A percentile compares a stretch with the other conserved stretches of the same genome.
phyloP scores from a whole-genome alignment of 2,113 vertebrate species.

The Cacatua alba region DNA sequence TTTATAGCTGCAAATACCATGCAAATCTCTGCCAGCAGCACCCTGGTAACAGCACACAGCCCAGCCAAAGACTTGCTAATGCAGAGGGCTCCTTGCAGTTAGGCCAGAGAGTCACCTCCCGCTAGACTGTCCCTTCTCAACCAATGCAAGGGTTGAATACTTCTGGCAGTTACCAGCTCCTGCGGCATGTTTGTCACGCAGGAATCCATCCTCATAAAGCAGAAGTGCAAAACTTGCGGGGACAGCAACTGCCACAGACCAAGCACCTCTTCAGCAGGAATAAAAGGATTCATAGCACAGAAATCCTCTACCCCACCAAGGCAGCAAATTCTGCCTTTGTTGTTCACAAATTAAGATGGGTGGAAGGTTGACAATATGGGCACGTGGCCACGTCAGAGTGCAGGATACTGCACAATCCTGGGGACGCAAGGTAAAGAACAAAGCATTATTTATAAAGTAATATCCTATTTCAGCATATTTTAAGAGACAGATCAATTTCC shows the following conservation, averaged over 20 bases:
- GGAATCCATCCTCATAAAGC: not conserved
- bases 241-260: not conserved
- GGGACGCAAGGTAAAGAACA: not conserved
- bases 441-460: not conserved
- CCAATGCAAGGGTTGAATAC: not conserved
- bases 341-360: not conserved
- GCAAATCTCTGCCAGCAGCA: not conserved
- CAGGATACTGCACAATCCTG: not conserved
- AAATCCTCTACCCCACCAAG: not conserved
- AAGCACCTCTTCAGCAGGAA: not conserved
- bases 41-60: not conserved
- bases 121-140: not conserved
- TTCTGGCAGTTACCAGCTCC: not conserved
- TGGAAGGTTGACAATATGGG: not conserved
- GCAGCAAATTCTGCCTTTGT: not conserved
- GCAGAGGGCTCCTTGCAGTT: not conserved
- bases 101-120: too few relatives aligned
- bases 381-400: not conserved
- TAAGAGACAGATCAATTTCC: not conserved
- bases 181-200: accelerated
- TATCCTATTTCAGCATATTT: not conserved
- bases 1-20: not conserved
- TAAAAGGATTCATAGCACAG: not conserved
- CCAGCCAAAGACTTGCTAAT: not conserved
- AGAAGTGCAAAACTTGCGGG: not conserved